Evolutionary conservation across 2,797 vertebrate species (phyloP).

Genomic region (Myotis pilosus): DNA sequence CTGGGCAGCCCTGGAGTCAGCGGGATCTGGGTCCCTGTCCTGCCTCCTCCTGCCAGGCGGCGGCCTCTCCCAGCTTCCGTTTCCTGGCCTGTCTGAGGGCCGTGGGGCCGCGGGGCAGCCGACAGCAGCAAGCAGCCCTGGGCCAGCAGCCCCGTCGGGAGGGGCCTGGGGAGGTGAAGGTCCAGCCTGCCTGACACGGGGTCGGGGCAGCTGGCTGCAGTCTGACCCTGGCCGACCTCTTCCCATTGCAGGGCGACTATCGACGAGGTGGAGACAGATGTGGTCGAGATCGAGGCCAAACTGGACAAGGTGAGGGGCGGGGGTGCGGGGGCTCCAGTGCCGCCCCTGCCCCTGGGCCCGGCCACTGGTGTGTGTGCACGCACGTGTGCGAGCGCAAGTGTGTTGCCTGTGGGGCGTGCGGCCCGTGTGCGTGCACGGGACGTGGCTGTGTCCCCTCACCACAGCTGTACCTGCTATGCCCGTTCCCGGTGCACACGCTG

Average conservation of each 20-base stretch:
- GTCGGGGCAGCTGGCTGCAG: neutral
- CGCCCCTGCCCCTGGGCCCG: accelerated
- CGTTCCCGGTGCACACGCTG: accelerated
- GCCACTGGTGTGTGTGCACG: neutral
- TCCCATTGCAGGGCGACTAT: conserved; percentile 90
- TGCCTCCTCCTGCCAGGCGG: neutral
- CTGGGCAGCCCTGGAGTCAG: neutral
- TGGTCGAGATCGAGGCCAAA: conserved; percentile 96
- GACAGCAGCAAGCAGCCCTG: neutral
- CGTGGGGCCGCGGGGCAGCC: neutral
- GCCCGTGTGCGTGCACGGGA: neutral
- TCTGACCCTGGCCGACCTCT: neutral
- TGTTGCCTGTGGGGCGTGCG: accelerated
- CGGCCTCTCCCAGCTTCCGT: neutral
- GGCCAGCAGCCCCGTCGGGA: neutral
- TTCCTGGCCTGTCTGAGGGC: neutral
- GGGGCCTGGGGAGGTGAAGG: accelerated
- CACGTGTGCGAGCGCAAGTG: too few species aligned
- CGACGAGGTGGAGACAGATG: conserved; percentile 96
- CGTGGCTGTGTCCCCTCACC: neutral
- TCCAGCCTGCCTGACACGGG: too few species aligned
- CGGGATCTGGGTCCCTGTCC: neutral
- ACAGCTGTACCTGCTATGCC: accelerated
- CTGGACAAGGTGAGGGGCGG: conserved; percentile 92
- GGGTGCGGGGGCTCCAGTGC: neutral